These are phyloP conservation scores for Cebidichthys violaceus DNA, from an alignment of 2,113 vertebrate genomes.

Conservation along the genomic window DNA sequence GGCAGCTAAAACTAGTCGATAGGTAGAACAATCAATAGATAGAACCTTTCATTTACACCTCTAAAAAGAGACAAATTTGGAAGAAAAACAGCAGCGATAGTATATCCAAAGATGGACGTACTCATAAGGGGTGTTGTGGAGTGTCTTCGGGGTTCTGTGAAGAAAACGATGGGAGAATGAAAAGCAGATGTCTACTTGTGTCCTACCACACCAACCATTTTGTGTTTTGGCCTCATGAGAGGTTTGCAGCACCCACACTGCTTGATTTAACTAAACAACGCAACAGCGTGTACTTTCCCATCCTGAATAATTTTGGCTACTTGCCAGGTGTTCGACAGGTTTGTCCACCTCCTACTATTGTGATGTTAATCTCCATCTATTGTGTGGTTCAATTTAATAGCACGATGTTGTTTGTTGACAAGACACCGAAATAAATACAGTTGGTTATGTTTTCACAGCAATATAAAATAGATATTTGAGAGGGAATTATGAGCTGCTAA, in stretches of 20 bases:
- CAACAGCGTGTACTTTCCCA: slow-evolving; percentile 3
- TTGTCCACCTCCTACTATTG: accelerated
- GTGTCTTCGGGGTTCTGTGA: slow-evolving; percentile 22
- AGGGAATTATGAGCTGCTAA: neutral
- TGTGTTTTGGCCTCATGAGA: neutral
- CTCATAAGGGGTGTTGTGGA: slow-evolving; percentile 44
- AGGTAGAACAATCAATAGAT: neutral
- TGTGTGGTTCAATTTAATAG: accelerated
- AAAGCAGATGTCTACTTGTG: accelerated
- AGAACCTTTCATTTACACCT: neutral
- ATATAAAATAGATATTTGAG: neutral
- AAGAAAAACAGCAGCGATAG: accelerated
- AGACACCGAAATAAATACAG: neutral
- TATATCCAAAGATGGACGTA: slow-evolving; percentile 8
- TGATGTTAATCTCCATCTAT: accelerated
- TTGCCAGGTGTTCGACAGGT: slow-evolving; percentile 4
- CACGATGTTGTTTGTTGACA: neutral
- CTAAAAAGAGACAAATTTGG: accelerated
- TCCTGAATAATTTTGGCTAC: accelerated
- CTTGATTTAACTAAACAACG: neutral
- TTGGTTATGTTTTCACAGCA: neutral
- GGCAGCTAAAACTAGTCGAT: neutral
- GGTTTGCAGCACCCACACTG: accelerated
- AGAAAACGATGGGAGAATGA: slow-evolving; percentile 1
- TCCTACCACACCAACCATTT: neutral